Percentiles rank a stretch among this genome's conserved stretches.
Evolutionary conservation across 1,140 invertebrate species (phyloP).

Genomic region (Meloidogyne hapla): DNA sequence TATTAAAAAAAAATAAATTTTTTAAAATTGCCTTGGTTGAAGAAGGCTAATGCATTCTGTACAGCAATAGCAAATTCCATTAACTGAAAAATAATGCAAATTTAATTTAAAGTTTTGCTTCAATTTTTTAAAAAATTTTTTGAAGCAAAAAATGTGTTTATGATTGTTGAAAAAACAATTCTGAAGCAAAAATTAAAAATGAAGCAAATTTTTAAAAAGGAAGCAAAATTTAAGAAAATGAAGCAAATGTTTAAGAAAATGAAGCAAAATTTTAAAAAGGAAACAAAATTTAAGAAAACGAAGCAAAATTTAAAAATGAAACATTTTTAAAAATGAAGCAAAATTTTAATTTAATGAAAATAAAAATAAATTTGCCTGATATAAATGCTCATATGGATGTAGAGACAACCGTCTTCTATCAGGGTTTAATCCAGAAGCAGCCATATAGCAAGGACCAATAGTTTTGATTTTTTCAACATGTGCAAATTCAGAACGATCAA

Average conservation of each 20-base stretch:
- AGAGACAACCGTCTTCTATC: constrained; percentile 53
- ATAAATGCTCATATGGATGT: constrained; percentile 63
- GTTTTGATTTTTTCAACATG: constrained; percentile 97
- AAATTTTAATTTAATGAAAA: constrained; percentile 24
- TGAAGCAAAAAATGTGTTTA: too few relatives aligned
- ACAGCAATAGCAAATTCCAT: constrained; percentile 63
- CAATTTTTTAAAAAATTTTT: too few relatives aligned
- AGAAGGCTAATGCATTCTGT: constrained; percentile 54
- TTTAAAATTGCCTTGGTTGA: constrained; percentile 52
- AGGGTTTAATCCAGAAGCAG: constrained; percentile 80
- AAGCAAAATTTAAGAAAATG: too few relatives aligned
- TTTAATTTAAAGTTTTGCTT: constrained; percentile 15
- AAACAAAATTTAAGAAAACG: too few relatives aligned
- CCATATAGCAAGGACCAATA: constrained; percentile 95
- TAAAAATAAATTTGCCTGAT: constrained; percentile 41
- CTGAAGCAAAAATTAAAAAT: too few relatives aligned
- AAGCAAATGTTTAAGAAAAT: too few relatives aligned
- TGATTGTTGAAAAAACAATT: too few relatives aligned
- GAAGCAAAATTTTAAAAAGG: too few relatives aligned
- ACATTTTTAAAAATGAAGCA: neutral
- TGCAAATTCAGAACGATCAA: constrained; percentile 77
- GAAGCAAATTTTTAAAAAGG: too few relatives aligned
- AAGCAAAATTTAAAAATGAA: too few relatives aligned
- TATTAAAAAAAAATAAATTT: neutral
- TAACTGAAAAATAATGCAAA: constrained; percentile 46